Base-by-base conservation (phyloP, 1,140 invertebrate genomes). In the Sipha flava region DNA sequence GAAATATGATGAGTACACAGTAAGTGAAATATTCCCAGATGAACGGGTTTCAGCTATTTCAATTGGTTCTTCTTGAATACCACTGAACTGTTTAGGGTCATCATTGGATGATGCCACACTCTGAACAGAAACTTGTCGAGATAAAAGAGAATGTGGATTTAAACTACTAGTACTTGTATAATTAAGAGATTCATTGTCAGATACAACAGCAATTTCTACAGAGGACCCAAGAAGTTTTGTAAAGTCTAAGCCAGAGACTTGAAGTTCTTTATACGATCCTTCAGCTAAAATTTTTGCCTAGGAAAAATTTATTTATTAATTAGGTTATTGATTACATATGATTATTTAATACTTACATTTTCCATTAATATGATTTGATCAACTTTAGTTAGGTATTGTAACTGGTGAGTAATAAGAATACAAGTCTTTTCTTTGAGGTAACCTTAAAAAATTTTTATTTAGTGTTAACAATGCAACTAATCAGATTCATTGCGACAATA, bases 331-430 rank as follows among this genome's bases (percentile, higher is more conserved):
- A 18, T 16, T 34, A 4, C 4, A 21, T 9, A n/a, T 37, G n/a
- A n/a, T 7, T 62, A 64, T 66, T 43, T 31, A 40, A 54, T 66
- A 82, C 85, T 86, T 85, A 91, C 92, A 83, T 91, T 89, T 83
- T 95, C 90, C 16, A 96, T 82, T n/a, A 95, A 89, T 4, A 95
- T 86, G 81, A 97, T 94, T 79, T 89, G 87, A 83, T 94, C 90
- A 0, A 90, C 92, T 52, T 89, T 87, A 82, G 90, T 89, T 0
- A 96, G 85, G 83, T 92, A 94, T 81, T 95, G 93, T 29, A 95
- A 84, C 83, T 95, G 94, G 87, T 96, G 94, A 1, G 94, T 96
- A 1, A 94, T 91, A 7, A 96, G 86, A 79, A 96, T 89, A 12
- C 92, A 86, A 0, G 92, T 93, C 81, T 91, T 92, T 84, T 82